These are phyloP conservation scores for Amphimallon solstitiale DNA, from an alignment of 2,888 invertebrate genomes.

Conservation along the genomic window DNA sequence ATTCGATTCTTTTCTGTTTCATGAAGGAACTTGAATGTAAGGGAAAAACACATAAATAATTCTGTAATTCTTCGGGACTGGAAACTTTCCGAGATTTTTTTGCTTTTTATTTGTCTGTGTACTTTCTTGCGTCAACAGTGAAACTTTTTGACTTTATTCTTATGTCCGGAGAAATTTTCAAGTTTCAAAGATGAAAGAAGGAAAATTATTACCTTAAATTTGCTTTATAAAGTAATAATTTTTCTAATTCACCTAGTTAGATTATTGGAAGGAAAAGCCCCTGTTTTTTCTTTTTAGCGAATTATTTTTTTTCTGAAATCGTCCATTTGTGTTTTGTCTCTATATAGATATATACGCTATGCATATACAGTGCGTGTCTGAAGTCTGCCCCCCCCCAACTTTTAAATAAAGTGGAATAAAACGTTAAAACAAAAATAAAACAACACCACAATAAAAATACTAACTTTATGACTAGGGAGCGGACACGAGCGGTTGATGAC, in stretches of 20 bases:
- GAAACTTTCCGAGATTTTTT: conserved; percentile 8
- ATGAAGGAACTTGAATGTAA: background rate
- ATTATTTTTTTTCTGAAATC: background rate
- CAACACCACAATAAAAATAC: too few species aligned
- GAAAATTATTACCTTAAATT: conserved; percentile 28
- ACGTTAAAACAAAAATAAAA: too few species aligned
- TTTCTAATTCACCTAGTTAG: conserved; percentile 16
- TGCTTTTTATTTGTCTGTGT: background rate
- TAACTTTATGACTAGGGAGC: too few species aligned
- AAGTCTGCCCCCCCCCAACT: too few species aligned
- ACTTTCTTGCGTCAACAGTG: conserved; percentile 13
- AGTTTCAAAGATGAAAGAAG: conserved; percentile 21
- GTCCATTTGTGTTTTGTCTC: too few species aligned
- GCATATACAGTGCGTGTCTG: too few species aligned
- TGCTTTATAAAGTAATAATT: conserved; percentile 7
- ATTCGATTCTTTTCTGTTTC: background rate
- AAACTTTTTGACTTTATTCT: conserved; percentile 22
- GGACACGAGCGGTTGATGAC: too few species aligned
- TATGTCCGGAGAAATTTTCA: conserved; percentile 16
- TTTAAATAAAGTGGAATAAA: too few species aligned
- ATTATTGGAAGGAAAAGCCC: background rate
- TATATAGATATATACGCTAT: too few species aligned
- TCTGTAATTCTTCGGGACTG: conserved; percentile 2
- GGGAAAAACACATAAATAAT: conserved; percentile 5
- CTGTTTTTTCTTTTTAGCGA: background rate